Percentiles rank a stretch among this genome's conserved stretches.
These are phyloP conservation scores for Spatula versicolor DNA, from an alignment of 2,797 vertebrate genomes.

Conservation along the genomic window DNA sequence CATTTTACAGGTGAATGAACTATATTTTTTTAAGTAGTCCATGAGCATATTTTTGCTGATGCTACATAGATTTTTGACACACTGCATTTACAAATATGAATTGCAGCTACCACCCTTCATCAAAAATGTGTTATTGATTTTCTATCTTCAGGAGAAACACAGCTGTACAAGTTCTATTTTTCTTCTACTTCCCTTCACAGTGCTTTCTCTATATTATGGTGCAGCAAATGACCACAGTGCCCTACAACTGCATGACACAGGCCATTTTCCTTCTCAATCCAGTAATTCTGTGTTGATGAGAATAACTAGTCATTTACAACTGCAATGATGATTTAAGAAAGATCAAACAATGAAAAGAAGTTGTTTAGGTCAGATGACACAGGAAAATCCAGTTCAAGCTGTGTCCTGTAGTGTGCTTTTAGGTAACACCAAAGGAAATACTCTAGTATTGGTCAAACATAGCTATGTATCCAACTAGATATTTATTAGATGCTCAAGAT, in stretches of 20 bases:
- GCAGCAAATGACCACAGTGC: neutral
- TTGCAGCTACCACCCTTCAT: neutral
- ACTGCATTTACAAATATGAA: neutral
- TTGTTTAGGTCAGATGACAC: neutral
- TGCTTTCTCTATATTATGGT: neutral
- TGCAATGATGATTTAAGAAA: neutral
- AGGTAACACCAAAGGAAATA: neutral
- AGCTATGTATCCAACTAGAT: neutral
- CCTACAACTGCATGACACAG: neutral
- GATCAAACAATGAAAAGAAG: neutral
- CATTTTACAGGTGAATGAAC: slow-evolving; percentile 5
- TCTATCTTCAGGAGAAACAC: neutral
- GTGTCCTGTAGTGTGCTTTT: neutral
- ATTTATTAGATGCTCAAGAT: neutral
- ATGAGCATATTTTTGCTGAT: neutral
- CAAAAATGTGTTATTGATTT: slow-evolving; percentile 10
- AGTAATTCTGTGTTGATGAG: neutral
- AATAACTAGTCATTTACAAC: neutral
- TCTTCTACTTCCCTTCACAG: neutral
- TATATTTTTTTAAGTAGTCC: neutral
- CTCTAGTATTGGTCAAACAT: neutral
- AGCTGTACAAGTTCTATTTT: neutral
- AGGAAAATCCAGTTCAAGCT: neutral
- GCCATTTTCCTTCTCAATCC: neutral
- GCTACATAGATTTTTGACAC: neutral